A percentile compares a stretch with the other conserved stretches of the same genome.
These are phyloP conservation scores for Ectemnius continuus DNA, from an alignment of 2,888 invertebrate genomes.

Conservation along the genomic window DNA sequence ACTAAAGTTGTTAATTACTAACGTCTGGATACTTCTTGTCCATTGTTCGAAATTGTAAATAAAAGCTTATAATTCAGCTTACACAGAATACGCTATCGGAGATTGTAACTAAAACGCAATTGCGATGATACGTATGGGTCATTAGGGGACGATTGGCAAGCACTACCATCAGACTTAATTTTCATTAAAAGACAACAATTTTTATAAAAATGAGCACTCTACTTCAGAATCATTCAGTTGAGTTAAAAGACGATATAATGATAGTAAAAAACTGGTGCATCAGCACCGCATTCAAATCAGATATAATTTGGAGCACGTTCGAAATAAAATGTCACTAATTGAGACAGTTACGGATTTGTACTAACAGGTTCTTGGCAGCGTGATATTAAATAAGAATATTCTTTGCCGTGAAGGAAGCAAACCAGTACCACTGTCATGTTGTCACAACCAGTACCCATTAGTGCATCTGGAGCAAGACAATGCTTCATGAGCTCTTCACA, in stretches of 20 bases:
- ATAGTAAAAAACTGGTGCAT: too few species aligned
- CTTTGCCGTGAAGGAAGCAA: conserved; percentile 84
- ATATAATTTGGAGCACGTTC: too few species aligned
- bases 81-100: neutral
- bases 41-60: conserved; percentile 73
- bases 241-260: too few species aligned
- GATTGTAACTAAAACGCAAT: too few species aligned
- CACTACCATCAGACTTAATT: neutral
- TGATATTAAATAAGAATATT: conserved; percentile 77
- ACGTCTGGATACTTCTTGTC: conserved; percentile 60
- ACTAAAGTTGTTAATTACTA: conserved; percentile 65
- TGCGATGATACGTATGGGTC: too few species aligned
- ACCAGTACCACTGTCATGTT: conserved; percentile 98
- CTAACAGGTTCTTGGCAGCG: conserved; percentile 60
- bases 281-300: too few species aligned
- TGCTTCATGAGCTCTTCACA: conserved; percentile 97
- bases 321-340: too few species aligned
- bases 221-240: conserved; percentile 9
- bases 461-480: conserved; percentile 97
- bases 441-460: conserved; percentile 98
- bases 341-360: conserved; percentile 41
- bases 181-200: conserved; percentile 12
- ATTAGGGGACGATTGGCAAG: too few species aligned
- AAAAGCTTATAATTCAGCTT: conserved; percentile 67
- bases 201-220: conserved; percentile 21